Percentiles rank a stretch among this genome's conserved stretches.
Evolutionary conservation across 2,113 vertebrate species (phyloP).

Genomic region (Tor tambroides): DNA sequence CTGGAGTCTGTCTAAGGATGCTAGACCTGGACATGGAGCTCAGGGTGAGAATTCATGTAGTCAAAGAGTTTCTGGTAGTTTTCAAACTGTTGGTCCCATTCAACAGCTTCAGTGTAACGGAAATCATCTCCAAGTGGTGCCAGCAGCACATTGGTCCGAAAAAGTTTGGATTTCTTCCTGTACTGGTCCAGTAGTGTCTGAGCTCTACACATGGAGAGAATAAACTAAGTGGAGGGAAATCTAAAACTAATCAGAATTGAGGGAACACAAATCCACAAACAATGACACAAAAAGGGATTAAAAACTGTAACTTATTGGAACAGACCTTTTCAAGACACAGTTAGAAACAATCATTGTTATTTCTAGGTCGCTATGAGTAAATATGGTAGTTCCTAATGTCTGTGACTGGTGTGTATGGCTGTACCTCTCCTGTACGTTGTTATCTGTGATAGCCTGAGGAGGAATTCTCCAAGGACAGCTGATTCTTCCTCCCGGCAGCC

Average conservation of each 20-base stretch:
- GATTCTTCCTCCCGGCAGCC: conserved; percentile 86
- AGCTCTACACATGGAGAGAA: conserved; percentile 73
- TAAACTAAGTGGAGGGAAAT: not conserved
- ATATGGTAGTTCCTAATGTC: not conserved
- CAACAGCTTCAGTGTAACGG: conserved; percentile 83
- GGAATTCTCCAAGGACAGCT: conserved; percentile 90
- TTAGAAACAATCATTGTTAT: not conserved
- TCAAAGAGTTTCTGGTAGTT: conserved; percentile 94
- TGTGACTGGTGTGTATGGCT: not conserved
- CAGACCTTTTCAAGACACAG: not conserved
- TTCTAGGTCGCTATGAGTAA: not conserved
- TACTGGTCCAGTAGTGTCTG: conserved; percentile 90
- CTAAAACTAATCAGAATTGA: not conserved
- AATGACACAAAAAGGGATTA: not conserved
- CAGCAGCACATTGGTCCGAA: conserved; percentile 84
- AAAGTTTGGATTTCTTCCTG: conserved; percentile 94
- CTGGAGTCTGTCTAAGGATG: not conserved
- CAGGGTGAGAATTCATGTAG: conserved; percentile 86
- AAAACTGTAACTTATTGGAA: not conserved
- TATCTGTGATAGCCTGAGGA: conserved; percentile 84
- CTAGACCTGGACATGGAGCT: conserved; percentile 87
- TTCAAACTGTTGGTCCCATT: conserved; percentile 90
- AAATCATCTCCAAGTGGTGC: conserved; percentile 92
- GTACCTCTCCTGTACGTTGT: conserved; percentile 87
- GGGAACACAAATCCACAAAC: conserved; percentile 3